Evolutionary conservation across 2,888 invertebrate species (phyloP).

Genomic region (Drosophila anceps): DNA sequence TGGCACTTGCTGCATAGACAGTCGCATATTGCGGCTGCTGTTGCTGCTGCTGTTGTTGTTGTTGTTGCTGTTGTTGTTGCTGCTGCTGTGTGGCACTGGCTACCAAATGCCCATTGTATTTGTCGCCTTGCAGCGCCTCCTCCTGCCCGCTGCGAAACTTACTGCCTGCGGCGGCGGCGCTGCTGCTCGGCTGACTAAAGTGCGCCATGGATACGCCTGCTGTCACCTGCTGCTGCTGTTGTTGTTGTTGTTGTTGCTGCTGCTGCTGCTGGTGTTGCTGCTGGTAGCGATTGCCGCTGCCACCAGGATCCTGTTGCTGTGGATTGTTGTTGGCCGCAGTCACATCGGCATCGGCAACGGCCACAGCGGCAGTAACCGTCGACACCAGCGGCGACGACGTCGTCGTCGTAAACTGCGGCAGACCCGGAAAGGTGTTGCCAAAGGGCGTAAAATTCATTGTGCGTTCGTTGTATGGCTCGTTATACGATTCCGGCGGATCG

Average conservation of each 20-base stretch:
- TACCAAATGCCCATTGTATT: constrained; percentile 86
- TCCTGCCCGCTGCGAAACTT: constrained; percentile 87
- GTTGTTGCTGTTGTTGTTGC: constrained; percentile 75
- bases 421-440: constrained; percentile 91
- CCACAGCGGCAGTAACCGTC: constrained; percentile 87
- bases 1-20: constrained; percentile 69
- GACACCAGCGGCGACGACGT: constrained; percentile 86
- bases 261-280: constrained; percentile 72
- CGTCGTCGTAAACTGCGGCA: constrained; percentile 91
- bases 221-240: constrained; percentile 64
- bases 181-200: constrained; percentile 86
- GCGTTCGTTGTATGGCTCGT: constrained; percentile 37
- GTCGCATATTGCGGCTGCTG: constrained; percentile 82
- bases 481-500: constrained; percentile 9
- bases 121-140: constrained; percentile 85
- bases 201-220: constrained; percentile 85
- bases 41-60: constrained; percentile 58
- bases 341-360: constrained; percentile 87
- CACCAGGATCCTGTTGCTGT: constrained; percentile 67
- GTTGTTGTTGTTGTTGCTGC: constrained; percentile 70
- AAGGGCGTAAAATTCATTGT: constrained; percentile 95
- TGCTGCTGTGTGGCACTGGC: constrained; percentile 67
- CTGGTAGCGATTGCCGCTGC: constrained; percentile 82
- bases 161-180: constrained; percentile 38
- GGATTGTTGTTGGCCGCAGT: constrained; percentile 59